These are phyloP conservation scores for Pipistrellus nathusii DNA, from an alignment of 2,797 vertebrate species.

Conservation along the genomic window DNA sequence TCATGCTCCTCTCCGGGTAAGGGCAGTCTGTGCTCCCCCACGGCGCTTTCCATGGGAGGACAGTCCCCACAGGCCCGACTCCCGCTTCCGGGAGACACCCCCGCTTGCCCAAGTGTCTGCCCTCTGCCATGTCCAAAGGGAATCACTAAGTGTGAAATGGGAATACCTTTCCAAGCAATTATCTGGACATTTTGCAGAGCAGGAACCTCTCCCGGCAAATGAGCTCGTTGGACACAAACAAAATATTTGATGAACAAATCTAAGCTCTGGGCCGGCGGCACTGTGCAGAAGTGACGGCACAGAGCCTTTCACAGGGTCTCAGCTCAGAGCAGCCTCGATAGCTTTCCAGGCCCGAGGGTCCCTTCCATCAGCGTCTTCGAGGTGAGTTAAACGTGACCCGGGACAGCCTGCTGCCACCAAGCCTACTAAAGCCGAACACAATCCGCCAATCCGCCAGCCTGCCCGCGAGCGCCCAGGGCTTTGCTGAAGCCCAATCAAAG, in stretches of 20 bases:
- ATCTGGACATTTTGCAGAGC: slow-evolving; percentile 72
- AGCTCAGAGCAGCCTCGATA: slow-evolving; percentile 1
- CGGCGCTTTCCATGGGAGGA: background rate
- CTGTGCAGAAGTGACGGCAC: background rate
- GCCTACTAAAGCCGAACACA: background rate
- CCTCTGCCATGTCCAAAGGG: slow-evolving; percentile 39
- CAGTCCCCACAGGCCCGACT: too few relatives aligned
- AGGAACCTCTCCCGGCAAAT: slow-evolving; percentile 71
- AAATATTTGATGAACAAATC: slow-evolving; percentile 69
- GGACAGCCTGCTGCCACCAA: background rate
- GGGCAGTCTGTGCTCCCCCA: slow-evolving; percentile 55
- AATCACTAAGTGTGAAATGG: slow-evolving; percentile 59
- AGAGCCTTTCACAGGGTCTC: background rate
- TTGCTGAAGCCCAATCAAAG: background rate
- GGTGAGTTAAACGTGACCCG: background rate
- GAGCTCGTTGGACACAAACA: slow-evolving; percentile 77
- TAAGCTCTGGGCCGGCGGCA: slow-evolving; percentile 11
- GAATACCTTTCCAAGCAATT: slow-evolving; percentile 70
- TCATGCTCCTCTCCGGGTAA: background rate
- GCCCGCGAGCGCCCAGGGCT: background rate
- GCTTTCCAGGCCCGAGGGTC: background rate
- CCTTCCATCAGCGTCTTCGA: background rate
- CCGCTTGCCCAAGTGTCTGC: slow-evolving; percentile 45
- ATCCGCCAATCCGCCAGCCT: background rate
- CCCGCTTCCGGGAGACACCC: background rate